phyloP scores from a whole-genome alignment of 1,140 invertebrate species.

The silkworm (Bombyx mori) region ASM3026992v2 NC_085121.1:10220001-10220500 shows the following conservation, averaged over 20 bases:
- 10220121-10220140: conserved; percentile 29
- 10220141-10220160: conserved; percentile 20
- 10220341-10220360: not conserved
- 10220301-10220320: not conserved
- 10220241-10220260: not conserved
- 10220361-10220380: too few species aligned
- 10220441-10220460: too few species aligned
- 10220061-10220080: conserved; percentile 23
- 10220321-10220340: not conserved
- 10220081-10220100: conserved; percentile 22
- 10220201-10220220: too few species aligned
- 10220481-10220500: too few species aligned
- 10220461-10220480: too few species aligned
- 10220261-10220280: too few species aligned
- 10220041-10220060: conserved; percentile 18
- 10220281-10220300: not conserved
- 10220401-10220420: too few species aligned
- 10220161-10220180: conserved; percentile 28
- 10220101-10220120: conserved; percentile 28
- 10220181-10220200: conserved; percentile 8
- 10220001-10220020: too few species aligned
- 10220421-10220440: too few species aligned
- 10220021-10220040: too few species aligned
- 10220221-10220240: not conserved
- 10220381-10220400: too few species aligned